These are phyloP conservation scores for Pseudocheirus occidentalis DNA, from an alignment of 2,797 vertebrate species.

Conservation along the genomic window DNA sequence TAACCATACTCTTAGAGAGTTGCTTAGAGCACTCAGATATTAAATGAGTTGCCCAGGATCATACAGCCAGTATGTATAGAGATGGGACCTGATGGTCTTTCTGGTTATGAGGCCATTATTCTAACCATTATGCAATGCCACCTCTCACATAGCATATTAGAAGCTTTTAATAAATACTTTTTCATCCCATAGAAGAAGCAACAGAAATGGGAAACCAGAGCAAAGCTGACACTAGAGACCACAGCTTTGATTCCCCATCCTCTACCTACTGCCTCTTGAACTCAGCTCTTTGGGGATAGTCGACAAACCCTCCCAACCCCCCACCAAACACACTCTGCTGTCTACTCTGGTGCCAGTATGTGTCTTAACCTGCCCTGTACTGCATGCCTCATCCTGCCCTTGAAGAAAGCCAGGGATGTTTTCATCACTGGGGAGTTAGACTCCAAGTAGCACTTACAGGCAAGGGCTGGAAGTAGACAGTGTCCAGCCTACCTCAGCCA, in stretches of 20 bases:
- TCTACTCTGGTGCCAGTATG: constrained; percentile 43
- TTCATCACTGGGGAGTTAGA: constrained; percentile 42
- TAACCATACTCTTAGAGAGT: neutral
- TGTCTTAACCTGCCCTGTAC: constrained; percentile 36
- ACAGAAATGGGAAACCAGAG: neutral
- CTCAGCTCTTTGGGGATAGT: constrained; percentile 41
- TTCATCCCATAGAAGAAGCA: neutral
- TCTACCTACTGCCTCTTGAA: constrained; percentile 39
- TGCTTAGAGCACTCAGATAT: neutral
- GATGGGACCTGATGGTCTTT: neutral
- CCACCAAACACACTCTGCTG: constrained; percentile 17
- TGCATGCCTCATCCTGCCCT: constrained; percentile 31
- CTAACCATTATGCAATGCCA: neutral
- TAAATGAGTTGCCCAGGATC: neutral
- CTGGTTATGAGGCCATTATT: neutral
- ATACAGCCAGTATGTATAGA: neutral
- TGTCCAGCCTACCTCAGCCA: constrained; percentile 1
- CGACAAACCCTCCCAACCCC: neutral
- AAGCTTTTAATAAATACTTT: neutral
- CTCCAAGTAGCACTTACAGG: constrained; percentile 48
- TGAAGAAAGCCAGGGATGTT: constrained; percentile 35
- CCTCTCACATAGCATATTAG: neutral
- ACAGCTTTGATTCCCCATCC: constrained; percentile 12
- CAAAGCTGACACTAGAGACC: neutral
- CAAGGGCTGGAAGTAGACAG: neutral